Evolutionary conservation across 2,888 invertebrate species (phyloP).

Genomic region (Xanthia togata): DNA sequence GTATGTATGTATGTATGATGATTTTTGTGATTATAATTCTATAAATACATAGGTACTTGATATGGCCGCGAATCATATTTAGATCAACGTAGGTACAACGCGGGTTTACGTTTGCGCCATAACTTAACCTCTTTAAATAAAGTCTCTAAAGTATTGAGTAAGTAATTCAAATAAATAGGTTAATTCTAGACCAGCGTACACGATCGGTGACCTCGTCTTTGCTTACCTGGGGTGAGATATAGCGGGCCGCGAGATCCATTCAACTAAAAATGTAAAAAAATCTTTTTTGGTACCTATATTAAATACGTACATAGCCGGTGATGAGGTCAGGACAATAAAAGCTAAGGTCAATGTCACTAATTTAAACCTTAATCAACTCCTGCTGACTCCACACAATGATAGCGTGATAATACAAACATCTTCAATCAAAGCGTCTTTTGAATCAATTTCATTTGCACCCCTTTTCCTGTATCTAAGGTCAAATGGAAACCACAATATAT

Average conservation of each 20-base stretch:
- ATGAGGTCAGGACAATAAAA: neutral
- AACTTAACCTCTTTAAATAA: too few relatives aligned
- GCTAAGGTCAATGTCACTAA: slow-evolving; percentile 27
- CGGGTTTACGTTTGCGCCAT: too few relatives aligned
- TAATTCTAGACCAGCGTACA: neutral
- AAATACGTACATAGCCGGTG: neutral
- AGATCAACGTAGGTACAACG: too few relatives aligned
- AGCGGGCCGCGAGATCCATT: neutral
- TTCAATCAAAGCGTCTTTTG: slow-evolving; percentile 53
- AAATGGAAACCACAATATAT: neutral
- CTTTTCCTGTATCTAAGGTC: slow-evolving; percentile 59
- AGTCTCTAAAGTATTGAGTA: too few relatives aligned
- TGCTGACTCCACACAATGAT: slow-evolving; percentile 37
- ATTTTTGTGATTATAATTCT: too few relatives aligned
- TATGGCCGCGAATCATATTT: too few relatives aligned
- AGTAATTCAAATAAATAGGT: neutral
- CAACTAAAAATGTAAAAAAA: neutral
- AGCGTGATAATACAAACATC: slow-evolving; percentile 46
- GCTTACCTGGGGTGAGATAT: neutral
- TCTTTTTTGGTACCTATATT: neutral
- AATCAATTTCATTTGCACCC: slow-evolving; percentile 63
- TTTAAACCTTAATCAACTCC: slow-evolving; percentile 23
- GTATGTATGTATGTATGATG: too few relatives aligned
- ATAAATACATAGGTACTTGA: too few relatives aligned
- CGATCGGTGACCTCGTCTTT: neutral